Percentiles rank a stretch among this genome's conserved stretches.
phyloP scores from a whole-genome alignment of 2,797 vertebrate genomes.

The Acridotheres tristis region DNA sequence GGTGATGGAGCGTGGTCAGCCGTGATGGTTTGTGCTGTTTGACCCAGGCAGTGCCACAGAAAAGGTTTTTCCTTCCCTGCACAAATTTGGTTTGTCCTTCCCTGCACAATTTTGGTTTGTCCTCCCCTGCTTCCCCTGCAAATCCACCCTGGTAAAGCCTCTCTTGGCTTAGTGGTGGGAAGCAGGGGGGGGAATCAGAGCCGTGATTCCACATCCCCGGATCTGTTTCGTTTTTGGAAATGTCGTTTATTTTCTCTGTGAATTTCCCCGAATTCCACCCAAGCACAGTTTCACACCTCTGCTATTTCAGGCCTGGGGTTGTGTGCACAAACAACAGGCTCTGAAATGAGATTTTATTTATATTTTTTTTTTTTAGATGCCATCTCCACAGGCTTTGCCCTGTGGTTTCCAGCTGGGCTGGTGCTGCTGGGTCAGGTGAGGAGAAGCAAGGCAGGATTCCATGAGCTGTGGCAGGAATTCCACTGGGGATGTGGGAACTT shows the following conservation, averaged over 20 bases:
- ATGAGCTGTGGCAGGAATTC: neutral
- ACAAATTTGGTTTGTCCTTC: neutral
- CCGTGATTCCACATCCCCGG: rapidly evolving
- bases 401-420: neutral
- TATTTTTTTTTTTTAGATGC: neutral
- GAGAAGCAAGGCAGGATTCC: neutral
- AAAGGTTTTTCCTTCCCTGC: neutral
- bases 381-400: neutral
- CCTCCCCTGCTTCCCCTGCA: neutral
- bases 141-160: neutral
- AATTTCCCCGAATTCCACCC: neutral
- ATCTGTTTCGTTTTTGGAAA: neutral
- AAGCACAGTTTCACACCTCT: neutral
- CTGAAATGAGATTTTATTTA: neutral
- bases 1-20: rapidly evolving
- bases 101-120: neutral
- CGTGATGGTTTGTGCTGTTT: rapidly evolving
- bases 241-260: neutral
- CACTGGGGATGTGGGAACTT: neutral
- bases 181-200: neutral
- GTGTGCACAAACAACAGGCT: neutral
- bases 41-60: neutral
- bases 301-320: neutral
- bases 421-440: neutral
- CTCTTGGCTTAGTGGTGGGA: neutral